Evolutionary conservation across 2,888 invertebrate genomes (phyloP).

Genomic region (Nowickia ferox): DNA sequence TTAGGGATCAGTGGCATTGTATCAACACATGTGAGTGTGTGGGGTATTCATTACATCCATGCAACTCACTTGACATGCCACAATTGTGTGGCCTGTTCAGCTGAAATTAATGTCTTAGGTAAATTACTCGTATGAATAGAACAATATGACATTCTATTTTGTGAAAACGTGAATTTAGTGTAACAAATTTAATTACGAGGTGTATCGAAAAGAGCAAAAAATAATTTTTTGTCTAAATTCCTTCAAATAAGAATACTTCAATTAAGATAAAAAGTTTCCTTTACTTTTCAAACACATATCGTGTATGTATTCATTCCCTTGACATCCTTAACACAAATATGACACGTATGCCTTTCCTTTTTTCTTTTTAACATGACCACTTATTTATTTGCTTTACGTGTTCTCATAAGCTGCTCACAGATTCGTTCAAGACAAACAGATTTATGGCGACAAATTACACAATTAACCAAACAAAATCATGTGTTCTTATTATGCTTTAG

Average conservation of each 20-base stretch:
- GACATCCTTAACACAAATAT: conserved; percentile 36
- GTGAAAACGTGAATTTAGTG: neutral
- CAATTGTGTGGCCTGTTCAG: conserved; percentile 49
- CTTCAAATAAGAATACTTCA: neutral
- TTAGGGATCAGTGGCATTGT: conserved; percentile 5
- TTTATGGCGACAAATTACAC: conserved; percentile 29
- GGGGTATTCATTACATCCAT: conserved; percentile 1
- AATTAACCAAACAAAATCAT: conserved; percentile 53
- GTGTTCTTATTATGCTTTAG: conserved; percentile 1
- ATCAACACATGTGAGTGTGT: neutral
- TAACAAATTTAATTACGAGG: neutral
- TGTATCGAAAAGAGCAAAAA: neutral
- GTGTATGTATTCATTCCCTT: neutral
- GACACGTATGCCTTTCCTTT: conserved; percentile 38
- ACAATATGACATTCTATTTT: conserved; percentile 16
- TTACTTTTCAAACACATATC: neutral
- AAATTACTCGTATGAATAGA: conserved; percentile 35
- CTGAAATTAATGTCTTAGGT: conserved; percentile 50
- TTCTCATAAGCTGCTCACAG: conserved; percentile 47
- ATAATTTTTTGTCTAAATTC: neutral
- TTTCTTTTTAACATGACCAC: conserved; percentile 30
- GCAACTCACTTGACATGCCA: conserved; percentile 25
- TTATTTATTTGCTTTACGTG: conserved; percentile 66
- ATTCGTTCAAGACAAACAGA: conserved; percentile 37
- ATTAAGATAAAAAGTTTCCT: neutral